Evolutionary conservation across 2,113 vertebrate genomes (phyloP).

Genomic region (Phylloscopus trochiloides): DNA sequence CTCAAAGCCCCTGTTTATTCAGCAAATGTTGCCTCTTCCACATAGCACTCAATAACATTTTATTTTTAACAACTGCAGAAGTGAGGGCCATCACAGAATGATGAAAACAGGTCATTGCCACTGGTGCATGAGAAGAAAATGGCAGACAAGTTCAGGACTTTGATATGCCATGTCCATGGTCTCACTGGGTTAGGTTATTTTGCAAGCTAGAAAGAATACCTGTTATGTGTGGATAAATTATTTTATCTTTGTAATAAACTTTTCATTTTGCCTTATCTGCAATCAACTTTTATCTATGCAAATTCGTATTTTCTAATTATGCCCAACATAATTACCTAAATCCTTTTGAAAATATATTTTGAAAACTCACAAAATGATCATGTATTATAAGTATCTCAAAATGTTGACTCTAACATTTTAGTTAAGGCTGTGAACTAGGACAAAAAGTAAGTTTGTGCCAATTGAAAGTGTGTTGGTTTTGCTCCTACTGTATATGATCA

Average conservation of each 20-base stretch:
- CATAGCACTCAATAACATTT: not conserved
- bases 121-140: not conserved
- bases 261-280: not conserved
- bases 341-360: not conserved
- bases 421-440: not conserved
- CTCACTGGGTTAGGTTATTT: not conserved
- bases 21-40: not conserved
- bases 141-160: not conserved
- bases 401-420: not conserved
- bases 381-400: not conserved
- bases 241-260: not conserved
- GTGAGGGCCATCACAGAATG: not conserved
- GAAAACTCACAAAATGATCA: not conserved
- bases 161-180: not conserved
- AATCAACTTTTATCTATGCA: not conserved
- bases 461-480: constrained; percentile 1
- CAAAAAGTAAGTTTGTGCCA: not conserved
- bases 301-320: not conserved
- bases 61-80: not conserved
- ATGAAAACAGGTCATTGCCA: not conserved
- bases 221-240: not conserved
- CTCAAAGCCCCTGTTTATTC: not conserved
- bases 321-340: not conserved
- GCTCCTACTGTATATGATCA: not conserved
- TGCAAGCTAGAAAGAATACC: not conserved